Conservation (phyloP, 2,888 invertebrate species). For the Cotesia congregata region DNA sequence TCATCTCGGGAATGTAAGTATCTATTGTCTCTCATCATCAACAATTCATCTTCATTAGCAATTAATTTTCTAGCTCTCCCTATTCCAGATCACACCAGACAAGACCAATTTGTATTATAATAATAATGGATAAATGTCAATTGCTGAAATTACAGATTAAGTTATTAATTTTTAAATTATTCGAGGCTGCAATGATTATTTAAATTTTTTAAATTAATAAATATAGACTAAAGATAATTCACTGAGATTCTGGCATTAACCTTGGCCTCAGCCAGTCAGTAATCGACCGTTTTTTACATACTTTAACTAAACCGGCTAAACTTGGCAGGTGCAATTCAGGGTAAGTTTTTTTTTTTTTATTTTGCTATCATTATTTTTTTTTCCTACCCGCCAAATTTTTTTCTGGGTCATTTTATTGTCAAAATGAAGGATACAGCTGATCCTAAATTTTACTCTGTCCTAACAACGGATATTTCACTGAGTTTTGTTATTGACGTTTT, state of each 20-base stretch:
- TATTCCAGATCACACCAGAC: neutral
- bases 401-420: conserved; percentile 24
- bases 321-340: conserved; percentile 21
- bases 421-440: conserved; percentile 12
- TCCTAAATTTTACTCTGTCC: neutral
- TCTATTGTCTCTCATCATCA: neutral
- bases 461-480: neutral
- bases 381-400: conserved; percentile 25
- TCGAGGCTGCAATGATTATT: neutral
- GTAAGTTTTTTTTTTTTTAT: neutral
- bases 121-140: neutral
- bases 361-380: neutral
- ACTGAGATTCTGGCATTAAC: conserved; percentile 28
- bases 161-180: neutral
- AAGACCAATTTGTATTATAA: neutral
- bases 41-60: conserved; percentile 12
- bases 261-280: conserved; percentile 23
- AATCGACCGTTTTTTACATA: conserved; percentile 27
- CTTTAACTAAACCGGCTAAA: neutral
- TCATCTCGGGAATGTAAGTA: neutral
- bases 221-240: conserved; percentile 10
- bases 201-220: neutral
- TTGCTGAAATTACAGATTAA: neutral
- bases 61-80: neutral
- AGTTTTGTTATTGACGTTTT: neutral